Base-by-base conservation (phyloP, 2,113 vertebrate genomes). In the Hemibagrus wyckioides region DNA sequence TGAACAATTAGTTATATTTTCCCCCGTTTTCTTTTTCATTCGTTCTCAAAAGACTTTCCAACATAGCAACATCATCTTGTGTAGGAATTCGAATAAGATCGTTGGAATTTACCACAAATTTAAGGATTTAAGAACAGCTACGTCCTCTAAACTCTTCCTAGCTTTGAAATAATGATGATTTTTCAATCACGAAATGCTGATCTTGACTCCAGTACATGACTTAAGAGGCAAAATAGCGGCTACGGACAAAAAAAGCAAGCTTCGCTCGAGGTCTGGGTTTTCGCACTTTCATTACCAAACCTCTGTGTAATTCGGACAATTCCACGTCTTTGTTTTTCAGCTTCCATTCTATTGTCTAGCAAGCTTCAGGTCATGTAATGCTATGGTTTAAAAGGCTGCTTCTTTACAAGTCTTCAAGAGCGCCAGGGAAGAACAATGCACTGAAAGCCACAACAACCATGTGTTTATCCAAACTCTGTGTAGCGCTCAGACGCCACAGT, bases 281-380 rank as follows among this genome's bases (percentile, higher is more conserved):
- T 86, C 84, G 82, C 79, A 76, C 87, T 83, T 89, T 50, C 87
- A 85, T 92, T 88, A 90, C 86, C 80, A 92, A 88, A 92, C 91
- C 92, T 90, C 90, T 76, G 52, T 88, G 19, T 85, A 82, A 91
- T 93, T 92, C 89, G 85, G 85, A 91, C 90, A 92, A 93, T 92
- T 92, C 86, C 89, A 92, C 5, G 57, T 91, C 87, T 80, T 89
- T 91, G 85, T 87, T 87, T 87, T 80, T 57, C 84, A 84, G 89
- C 91, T 91, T 92, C 92, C 93, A 91, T 90, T 88, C 92, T 92
- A 92, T 94, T 94, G 92, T 94, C 83, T 92, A 88, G 87, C 76
- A 88, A 90, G 76, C 89, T 90, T 85, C 83, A 88, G 80, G 92
- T 90, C 89, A 82, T 85, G 77, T 92, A 89, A 91, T 90, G 88